Base-by-base conservation (phyloP, 2,888 invertebrate species). In the Calliopum simillimum region DNA sequence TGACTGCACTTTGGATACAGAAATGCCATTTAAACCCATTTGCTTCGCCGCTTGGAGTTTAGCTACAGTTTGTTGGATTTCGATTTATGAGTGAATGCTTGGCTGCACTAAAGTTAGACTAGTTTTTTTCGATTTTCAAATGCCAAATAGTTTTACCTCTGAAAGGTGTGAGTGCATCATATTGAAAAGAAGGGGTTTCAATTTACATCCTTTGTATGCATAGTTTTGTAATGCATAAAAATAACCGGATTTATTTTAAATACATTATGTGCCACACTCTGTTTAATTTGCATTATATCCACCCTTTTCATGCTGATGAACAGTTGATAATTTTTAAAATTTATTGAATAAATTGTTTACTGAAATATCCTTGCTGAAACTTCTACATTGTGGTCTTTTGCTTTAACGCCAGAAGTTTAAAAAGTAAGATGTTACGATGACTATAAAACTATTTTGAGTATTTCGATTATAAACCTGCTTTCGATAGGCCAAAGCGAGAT, bases 1-100 rank as follows among this genome's bases (percentile, higher is more conserved):
- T 79, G 81, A 80, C 78, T 81, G 81, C 81, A 80, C 82, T 81
- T 82, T 81, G 76, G 78, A 76, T 78, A 79, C 79, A 79, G 72
- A 75, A 76, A 79, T 75, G 79, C 77, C 80, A 76, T 81, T 81
- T 82, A 81, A 80, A 73, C 78, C 80, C 81, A 78, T 79, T 81
- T 81, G 80, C 81, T 74, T 23, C 74, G 74, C 33, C 19, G 5
- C 33, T 43, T 73, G 70, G 33, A 55, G 71, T 68, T 25, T 75
- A 71, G 74, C 75, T 71, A 71, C 76, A 67, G 70, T 73, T 73
- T 73, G 74, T 33, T 71, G 71, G 67, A 68, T 71, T 73, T 72
- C 70, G 71, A 59, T 67, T 67, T 67, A 67, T 67, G 67, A 46
- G 21, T 25, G 59, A 58, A 49, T 41, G 67, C 67, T 23, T 67